phyloP scores from a whole-genome alignment of 2,113 vertebrate genomes.

The Ammodytes marinus region DNA sequence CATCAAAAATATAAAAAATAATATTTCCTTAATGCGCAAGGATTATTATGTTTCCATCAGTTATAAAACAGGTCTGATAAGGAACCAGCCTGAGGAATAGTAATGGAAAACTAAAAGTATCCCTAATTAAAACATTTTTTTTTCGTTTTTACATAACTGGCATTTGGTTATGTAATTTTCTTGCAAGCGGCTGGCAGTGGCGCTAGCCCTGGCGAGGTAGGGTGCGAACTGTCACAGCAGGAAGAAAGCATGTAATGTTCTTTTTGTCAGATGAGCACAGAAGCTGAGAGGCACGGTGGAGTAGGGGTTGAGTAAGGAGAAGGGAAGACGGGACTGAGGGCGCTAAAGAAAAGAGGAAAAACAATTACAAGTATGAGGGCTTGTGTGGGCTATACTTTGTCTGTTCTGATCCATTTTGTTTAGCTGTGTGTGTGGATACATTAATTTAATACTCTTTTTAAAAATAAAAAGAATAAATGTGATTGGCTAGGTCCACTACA shows the following conservation, averaged over 20 bases:
- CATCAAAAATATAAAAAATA: background rate
- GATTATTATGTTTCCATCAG: constrained; percentile 21
- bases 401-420: background rate
- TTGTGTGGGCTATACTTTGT: constrained; percentile 1
- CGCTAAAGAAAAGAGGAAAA: constrained; percentile 24
- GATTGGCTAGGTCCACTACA: background rate
- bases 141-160: constrained; percentile 81
- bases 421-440: background rate
- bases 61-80: constrained; percentile 21
- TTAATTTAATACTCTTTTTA: background rate
- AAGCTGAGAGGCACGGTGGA: constrained; percentile 55
- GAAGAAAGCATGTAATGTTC: constrained; percentile 72
- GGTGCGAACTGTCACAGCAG: constrained; percentile 69
- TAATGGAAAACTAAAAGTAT: constrained; percentile 45
- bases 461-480: background rate
- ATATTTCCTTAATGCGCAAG: background rate
- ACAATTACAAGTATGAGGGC: constrained; percentile 33
- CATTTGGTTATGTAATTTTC: constrained; percentile 76
- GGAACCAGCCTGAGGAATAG: constrained; percentile 14
- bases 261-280: constrained; percentile 72
- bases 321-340: constrained; percentile 10
- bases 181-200: constrained; percentile 65
- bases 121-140: constrained; percentile 52
- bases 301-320: constrained; percentile 52
- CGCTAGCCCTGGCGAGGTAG: constrained; percentile 48